phyloP scores from a whole-genome alignment of 2,113 vertebrate genomes.

The Xyliphius kryptos region DNA sequence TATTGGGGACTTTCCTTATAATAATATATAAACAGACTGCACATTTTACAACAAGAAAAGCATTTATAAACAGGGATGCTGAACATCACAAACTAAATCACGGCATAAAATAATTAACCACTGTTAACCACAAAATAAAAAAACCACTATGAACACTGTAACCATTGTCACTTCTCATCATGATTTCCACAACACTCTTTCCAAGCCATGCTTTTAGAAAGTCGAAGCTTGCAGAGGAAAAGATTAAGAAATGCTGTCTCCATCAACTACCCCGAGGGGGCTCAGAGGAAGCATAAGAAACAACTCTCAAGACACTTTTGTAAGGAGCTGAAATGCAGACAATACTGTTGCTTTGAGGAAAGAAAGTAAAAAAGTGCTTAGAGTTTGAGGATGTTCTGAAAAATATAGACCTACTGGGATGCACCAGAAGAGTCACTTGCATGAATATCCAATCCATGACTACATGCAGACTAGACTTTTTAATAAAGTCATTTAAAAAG shows the following conservation, averaged over 20 bases:
- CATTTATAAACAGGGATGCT: background rate
- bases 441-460: constrained; percentile 3
- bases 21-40: background rate
- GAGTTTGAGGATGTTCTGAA: background rate
- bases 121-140: background rate
- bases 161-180: background rate
- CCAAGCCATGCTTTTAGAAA: background rate
- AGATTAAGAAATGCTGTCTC: constrained; percentile 1
- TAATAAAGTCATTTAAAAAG: background rate
- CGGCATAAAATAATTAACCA: background rate
- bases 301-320: background rate
- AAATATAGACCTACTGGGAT: background rate
- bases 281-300: background rate
- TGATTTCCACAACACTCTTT: background rate
- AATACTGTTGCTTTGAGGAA: background rate
- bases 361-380: background rate
- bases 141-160: background rate
- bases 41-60: constrained; percentile 7
- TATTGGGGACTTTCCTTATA: too few relatives aligned
- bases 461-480: background rate
- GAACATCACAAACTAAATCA: constrained; percentile 2
- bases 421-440: background rate
- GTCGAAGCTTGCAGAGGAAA: background rate
- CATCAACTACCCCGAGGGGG: constrained; percentile 6
- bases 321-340: background rate